These are phyloP conservation scores for Calyptommatus sinebrachiatus DNA, from an alignment of 2,113 vertebrate genomes.

Conservation along the genomic window DNA sequence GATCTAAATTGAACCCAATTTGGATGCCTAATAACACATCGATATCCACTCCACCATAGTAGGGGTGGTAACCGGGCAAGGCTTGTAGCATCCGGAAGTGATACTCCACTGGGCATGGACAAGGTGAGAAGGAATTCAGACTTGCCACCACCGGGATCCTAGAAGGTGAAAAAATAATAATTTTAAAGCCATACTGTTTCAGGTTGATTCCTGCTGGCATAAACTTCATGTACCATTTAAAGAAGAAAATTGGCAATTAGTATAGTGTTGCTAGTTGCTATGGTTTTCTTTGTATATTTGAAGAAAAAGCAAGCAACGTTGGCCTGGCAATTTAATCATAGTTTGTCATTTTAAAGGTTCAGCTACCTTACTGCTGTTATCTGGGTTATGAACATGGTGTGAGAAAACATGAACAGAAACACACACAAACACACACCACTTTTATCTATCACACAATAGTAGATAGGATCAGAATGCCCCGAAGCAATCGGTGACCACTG, in stretches of 20 bases:
- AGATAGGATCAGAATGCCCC: too few relatives aligned
- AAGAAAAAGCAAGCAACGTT: slow-evolving; percentile 7
- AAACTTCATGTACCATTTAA: neutral
- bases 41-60: too few relatives aligned
- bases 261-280: neutral
- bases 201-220: neutral
- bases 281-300: slow-evolving; percentile 25
- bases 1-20: too few relatives aligned
- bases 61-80: too few relatives aligned
- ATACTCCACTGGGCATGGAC: neutral
- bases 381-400: neutral
- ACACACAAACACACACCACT: too few relatives aligned
- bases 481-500: too few relatives aligned
- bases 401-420: too few relatives aligned
- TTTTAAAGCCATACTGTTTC: neutral
- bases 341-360: neutral
- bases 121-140: neutral
- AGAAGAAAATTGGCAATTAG: slow-evolving; percentile 5
- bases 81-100: too few relatives aligned
- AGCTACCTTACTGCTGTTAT: neutral
- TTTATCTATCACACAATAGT: too few relatives aligned
- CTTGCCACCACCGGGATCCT: neutral
- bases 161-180: neutral
- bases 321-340: neutral
- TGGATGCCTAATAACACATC: too few relatives aligned